Conservation (phyloP, 2,888 invertebrate genomes). For the Agrotis segetum region DNA sequence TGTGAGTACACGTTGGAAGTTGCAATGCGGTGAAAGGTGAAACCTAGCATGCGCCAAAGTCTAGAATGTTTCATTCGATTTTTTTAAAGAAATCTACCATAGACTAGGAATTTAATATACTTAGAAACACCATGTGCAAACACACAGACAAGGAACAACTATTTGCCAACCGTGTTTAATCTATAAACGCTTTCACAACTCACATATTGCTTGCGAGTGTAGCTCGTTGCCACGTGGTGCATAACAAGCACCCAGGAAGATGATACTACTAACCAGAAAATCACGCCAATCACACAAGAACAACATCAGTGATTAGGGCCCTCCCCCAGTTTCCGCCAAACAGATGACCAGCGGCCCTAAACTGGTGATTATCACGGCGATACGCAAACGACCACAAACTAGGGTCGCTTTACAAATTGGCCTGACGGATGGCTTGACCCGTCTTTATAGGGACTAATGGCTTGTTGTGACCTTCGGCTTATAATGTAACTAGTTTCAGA, state of each 20-base stretch:
- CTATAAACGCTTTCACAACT: too few relatives aligned
- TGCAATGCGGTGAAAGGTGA: too few relatives aligned
- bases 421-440: conserved; percentile 38
- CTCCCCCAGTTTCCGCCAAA: conserved; percentile 1
- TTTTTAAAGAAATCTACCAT: too few relatives aligned
- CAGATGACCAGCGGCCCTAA: conserved; percentile 11
- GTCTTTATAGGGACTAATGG: conserved; percentile 34
- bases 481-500: conserved; percentile 1
- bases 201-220: too few relatives aligned
- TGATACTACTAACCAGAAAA: neutral
- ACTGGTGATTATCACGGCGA: conserved; percentile 38
- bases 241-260: neutral
- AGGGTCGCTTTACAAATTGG: conserved; percentile 52
- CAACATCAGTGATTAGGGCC: conserved; percentile 16
- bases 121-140: too few relatives aligned
- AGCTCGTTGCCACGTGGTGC: too few relatives aligned
- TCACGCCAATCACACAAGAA: neutral
- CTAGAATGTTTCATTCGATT: too few relatives aligned
- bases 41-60: too few relatives aligned
- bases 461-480: conserved; percentile 29
- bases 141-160: too few relatives aligned
- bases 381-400: conserved; percentile 44
- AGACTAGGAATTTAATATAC: too few relatives aligned
- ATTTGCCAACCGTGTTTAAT: too few relatives aligned
- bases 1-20: too few relatives aligned